Percentiles rank a stretch among this genome's conserved stretches.
Evolutionary conservation across 2,888 invertebrate genomes (phyloP).

Genomic region (Hemaris fuciformis): DNA sequence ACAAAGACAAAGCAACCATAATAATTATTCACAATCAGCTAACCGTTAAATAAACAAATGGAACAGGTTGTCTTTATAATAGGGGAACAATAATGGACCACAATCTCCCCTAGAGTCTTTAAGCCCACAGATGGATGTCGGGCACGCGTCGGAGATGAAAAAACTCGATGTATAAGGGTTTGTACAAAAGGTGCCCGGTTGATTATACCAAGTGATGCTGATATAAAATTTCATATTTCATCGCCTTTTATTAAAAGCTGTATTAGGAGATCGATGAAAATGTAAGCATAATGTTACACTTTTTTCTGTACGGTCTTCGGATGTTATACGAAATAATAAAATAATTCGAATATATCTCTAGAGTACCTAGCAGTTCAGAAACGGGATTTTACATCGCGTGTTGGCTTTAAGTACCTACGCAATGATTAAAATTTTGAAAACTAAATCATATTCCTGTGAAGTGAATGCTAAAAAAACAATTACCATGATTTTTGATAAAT

Average conservation of each 20-base stretch:
- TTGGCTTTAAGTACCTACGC: no score
- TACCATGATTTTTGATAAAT: no score
- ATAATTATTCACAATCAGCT: background rate
- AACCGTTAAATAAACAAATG: slow-evolving; percentile 22
- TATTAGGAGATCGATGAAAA: background rate
- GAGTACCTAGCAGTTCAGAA: no score
- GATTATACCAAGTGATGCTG: slow-evolving; percentile 31
- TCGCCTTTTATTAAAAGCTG: slow-evolving; percentile 21
- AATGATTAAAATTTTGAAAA: no score
- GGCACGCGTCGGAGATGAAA: slow-evolving; percentile 47
- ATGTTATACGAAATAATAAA: no score
- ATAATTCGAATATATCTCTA: no score
- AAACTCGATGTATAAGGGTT: slow-evolving; percentile 23
- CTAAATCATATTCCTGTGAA: no score
- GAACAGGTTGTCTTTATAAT: slow-evolving; percentile 29
- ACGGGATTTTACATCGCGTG: no score
- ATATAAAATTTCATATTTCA: slow-evolving; percentile 45
- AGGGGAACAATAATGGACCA: slow-evolving; percentile 17
- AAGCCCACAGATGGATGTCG: slow-evolving; percentile 29
- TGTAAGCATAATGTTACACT: background rate
- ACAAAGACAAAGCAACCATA: background rate
- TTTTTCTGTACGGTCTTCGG: no score
- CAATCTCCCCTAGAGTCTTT: slow-evolving; percentile 10
- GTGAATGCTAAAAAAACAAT: no score
- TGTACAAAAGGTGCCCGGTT: slow-evolving; percentile 2